Evolutionary conservation across 1,140 invertebrate species (phyloP).

Genomic region (Cherax destructor): DNA sequence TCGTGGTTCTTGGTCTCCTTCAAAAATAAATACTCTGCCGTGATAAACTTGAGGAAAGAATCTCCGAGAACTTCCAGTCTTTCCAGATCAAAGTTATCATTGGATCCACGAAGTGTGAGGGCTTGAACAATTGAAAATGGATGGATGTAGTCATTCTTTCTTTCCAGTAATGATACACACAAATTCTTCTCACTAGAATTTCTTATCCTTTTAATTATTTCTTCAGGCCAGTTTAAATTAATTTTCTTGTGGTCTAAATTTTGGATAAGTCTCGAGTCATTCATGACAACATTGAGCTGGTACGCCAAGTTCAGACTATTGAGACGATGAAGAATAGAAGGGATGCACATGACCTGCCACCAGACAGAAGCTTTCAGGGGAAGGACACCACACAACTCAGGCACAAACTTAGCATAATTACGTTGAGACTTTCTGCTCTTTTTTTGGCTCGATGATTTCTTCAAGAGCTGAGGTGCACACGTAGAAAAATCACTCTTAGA

Average conservation of each 20-base stretch:
- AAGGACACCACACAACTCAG: conserved; percentile 65
- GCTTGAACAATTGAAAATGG: conserved; percentile 58
- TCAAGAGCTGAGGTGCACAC: too few species aligned
- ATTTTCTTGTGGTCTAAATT: background rate
- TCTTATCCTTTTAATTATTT: background rate
- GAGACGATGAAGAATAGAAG: conserved; percentile 67
- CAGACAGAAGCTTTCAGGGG: conserved; percentile 66
- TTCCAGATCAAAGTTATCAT: conserved; percentile 65
- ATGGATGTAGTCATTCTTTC: conserved; percentile 23
- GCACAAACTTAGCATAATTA: conserved; percentile 50
- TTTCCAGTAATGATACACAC: background rate
- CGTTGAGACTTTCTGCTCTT: background rate
- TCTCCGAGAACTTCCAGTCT: conserved; percentile 69
- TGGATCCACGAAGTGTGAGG: conserved; percentile 50
- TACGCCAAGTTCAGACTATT: conserved; percentile 63
- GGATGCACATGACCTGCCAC: conserved; percentile 63
- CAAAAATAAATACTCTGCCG: conserved; percentile 40
- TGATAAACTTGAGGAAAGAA: conserved; percentile 57
- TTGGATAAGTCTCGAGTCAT: background rate
- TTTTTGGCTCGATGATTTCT: background rate
- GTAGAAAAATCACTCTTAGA: too few species aligned
- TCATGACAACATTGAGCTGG: conserved; percentile 22
- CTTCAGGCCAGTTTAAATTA: conserved; percentile 28
- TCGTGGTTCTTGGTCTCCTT: conserved; percentile 30
- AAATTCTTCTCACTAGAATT: conserved; percentile 17